Evolutionary conservation across 2,888 invertebrate genomes (phyloP).

Genomic region (Chalcosyrphus nemorum): DNA sequence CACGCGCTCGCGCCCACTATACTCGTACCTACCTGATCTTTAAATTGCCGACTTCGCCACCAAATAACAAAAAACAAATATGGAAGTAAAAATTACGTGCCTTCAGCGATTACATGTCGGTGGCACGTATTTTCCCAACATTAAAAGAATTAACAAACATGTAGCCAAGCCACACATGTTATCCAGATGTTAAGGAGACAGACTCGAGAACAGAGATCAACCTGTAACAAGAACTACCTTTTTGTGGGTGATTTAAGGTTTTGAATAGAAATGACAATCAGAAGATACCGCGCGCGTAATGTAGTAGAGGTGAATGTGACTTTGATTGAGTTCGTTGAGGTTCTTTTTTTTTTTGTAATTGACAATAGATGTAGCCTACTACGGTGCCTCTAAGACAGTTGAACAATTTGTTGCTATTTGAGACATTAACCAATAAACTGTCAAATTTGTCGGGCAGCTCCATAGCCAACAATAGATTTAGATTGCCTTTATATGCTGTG

Average conservation of each 20-base stretch:
- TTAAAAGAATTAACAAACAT: conserved; percentile 68
- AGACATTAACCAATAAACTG: too few species aligned
- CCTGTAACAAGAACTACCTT: conserved; percentile 57
- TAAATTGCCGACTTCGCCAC: conserved; percentile 62
- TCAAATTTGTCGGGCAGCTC: too few species aligned
- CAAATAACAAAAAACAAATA: conserved; percentile 45
- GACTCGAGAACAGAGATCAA: conserved; percentile 41
- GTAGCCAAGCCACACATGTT: conserved; percentile 64
- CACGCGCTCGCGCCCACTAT: conserved; percentile 71
- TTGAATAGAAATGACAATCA: conserved; percentile 6
- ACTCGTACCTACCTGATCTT: conserved; percentile 70
- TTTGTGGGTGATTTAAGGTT: conserved; percentile 37
- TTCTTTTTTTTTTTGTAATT: too few species aligned
- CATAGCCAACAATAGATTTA: too few species aligned
- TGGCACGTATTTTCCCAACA: conserved; percentile 73
- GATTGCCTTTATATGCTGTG: too few species aligned
- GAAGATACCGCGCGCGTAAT: neutral
- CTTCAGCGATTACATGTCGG: conserved; percentile 64
- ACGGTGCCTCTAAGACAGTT: too few species aligned
- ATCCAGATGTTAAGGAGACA: conserved; percentile 62
- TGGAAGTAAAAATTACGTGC: conserved; percentile 69
- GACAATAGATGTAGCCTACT: too few species aligned
- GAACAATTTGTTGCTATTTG: too few species aligned
- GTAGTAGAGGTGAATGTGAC: conserved; percentile 17
- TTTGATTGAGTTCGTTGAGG: neutral